Evolutionary conservation across 2,797 vertebrate species (phyloP), one percentile per base, ranked within the genome.

Genomic region (Chromis chromis): DNA sequence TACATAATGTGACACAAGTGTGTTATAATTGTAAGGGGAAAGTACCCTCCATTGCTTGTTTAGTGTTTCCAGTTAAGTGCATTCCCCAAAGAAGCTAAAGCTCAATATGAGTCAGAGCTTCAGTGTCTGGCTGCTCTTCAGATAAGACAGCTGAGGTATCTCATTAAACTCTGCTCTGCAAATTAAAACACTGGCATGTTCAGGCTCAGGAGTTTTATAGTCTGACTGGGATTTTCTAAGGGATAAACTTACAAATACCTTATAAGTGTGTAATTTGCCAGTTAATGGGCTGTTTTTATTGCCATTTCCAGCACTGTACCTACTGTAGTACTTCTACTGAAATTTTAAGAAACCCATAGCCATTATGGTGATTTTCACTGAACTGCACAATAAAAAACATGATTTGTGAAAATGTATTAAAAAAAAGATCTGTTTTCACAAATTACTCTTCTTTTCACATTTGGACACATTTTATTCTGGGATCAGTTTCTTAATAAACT

Each of bases 401-500:
- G 36, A 39, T 39, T 39, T 11, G 10, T 39, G 36, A 39, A 39
- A 3, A 39, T 31, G 4, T 31, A 31, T 31, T 3, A 5, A 31
- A 31, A 31, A 31, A 31, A 31, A 31, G 6, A 31, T 25, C 25
- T 25, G 25, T 25, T 25, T 25, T 25, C 4, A 25, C 25, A 25
- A 25, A 25, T 25, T 25, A 25, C 2, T 25, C 25, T 25, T 40
- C 2, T 40, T 40, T 40, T 13, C 11, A 40, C 39, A 2, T 13
- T 13, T 40, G 39, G 39, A 13, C 5, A 28, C 9, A 9, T 46
- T 39, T n/a, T 21, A 25, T 12, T 80, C 6, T 12, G 2, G 65
- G 42, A 19, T 46, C 8, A 49, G 46, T n/a, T 63, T 46, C 4
- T 1, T 73, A 74, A 76, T 48, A 62, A 25, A n/a, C 28, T 17